Percentiles rank a stretch among this genome's conserved stretches.
Conservation (phyloP, 2,888 invertebrate genomes). For the Graphium colonna region DNA sequence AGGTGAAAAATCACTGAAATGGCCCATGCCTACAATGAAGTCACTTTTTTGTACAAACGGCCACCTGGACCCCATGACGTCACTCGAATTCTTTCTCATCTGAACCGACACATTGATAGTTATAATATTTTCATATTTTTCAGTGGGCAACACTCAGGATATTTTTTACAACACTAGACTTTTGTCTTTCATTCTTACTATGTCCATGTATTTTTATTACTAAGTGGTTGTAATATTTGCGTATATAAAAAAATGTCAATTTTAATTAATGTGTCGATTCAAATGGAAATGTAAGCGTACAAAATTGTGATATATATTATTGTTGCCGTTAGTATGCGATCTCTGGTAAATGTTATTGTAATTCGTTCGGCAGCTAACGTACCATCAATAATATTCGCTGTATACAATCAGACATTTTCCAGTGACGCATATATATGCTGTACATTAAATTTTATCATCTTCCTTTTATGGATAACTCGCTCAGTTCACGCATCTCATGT, state of each 20-base stretch:
- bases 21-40: no score
- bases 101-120: background rate
- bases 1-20: no score
- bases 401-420: background rate
- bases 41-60: conserved; percentile 74
- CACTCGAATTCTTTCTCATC: background rate
- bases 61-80: conserved; percentile 11
- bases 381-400: background rate
- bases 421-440: background rate
- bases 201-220: no score
- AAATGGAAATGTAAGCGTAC: conserved; percentile 1
- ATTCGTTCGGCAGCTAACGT: conserved; percentile 12
- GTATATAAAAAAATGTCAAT: no score
- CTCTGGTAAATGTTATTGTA: conserved; percentile 1
- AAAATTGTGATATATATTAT: conserved; percentile 22
- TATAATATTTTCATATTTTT: background rate
- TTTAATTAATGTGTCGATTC: background rate
- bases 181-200: background rate
- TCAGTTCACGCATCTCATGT: conserved; percentile 27
- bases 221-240: no score
- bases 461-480: conserved; percentile 27
- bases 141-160: background rate
- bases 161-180: background rate
- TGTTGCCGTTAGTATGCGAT: conserved; percentile 10
- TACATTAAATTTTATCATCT: conserved; percentile 16